Base-by-base conservation (phyloP, 1,140 invertebrate species). In the Xylocopa sonorina region DNA sequence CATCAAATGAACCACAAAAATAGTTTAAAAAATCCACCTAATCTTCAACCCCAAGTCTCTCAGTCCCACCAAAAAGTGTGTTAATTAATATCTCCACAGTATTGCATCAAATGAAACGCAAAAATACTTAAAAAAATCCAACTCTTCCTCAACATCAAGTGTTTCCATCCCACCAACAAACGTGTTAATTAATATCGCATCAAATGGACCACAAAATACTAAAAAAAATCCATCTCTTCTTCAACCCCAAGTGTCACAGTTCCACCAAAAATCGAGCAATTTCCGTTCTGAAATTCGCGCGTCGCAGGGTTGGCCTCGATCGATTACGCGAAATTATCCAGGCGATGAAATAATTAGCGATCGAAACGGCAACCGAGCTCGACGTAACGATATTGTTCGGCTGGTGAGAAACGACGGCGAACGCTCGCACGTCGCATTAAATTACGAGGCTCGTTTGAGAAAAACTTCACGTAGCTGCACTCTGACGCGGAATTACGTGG, bases 371-470 rank as follows among this genome's bases (percentile, higher is more conserved):
- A 48, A 43, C 12, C 24, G 6, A n/a, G 48, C 3, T n/a, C 34
- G 34, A 67, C 73, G 73, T 57, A 67, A 76, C 63, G 74, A 76
- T 68, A 76, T 76, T 76, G 62, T 76, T 32, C 63, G 16, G 16
- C 50, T 46, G 63, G 41, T 68, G 74, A 76, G 63, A 68, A 67
- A 76, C 74, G 74, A 76, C 74, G 68, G 74, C 38, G 50, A 76
- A 76, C 74, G 63, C 63, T 76, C 74, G 58, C 74, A 67, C 63
- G 74, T 76, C 74, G 74, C 63, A 76, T 76, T 76, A 67, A 76
- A 76, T 76, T 76, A 76, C 74, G 18, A 41, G 7, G 74, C 43
- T 76, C 63, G 32, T 76, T 76, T 68, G 46, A 51, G 74, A 76
- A 76, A 67, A 76, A 76, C 51, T 76, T 76, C 74, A 76, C 74